Evolutionary conservation across 2,797 vertebrate genomes (phyloP), one percentile per base, ranked within the genome.

Genomic region (Atherinosoma microstoma): DNA sequence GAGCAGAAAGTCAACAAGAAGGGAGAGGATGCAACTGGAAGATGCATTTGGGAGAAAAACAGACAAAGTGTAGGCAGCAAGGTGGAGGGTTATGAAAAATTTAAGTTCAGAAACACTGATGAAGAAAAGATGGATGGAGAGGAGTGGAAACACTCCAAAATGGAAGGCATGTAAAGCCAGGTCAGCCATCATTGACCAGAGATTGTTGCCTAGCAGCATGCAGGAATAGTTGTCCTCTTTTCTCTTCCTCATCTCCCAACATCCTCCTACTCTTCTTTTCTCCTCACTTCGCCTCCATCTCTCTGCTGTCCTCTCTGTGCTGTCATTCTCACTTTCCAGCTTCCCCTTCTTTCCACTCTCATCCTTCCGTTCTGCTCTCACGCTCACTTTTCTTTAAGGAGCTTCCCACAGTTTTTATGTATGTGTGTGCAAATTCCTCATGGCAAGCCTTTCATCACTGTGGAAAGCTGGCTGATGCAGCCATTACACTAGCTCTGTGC

Each of bases 401-500:
- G 57, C 42, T 67, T 71, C 71, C 22, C 20, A 68, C 62, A 80
- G 59, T 32, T 56, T 64, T 61, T 59, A 57, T 56, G 73, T 61
- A 56, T 64, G 58, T 57, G 54, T 56, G 57, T 35, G 70, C 29
- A 64, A 77, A 71, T 86, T 83, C 74, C 51, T 87, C 84, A 62
- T 76, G 85, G 86, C 79, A 53, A 79, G 75, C 81, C 75, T 88
- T 84, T 90, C 80, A 78, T 88, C 77, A 66, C 76, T 70, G 86
- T 84, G 84, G 77, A 85, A 86, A 88, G 76, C 82, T 74, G 89
- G 88, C 82, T 87, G 88, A 87, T 90, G 84, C 80, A 75, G 88
- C 74, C 77, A 78, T 86, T 91, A 83, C 83, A 86, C 61, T 85
- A 81, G 84, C 83, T 88, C 83, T 45, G 75, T 73, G 78, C 83